A percentile compares a stretch with the other conserved stretches of the same genome.
Conservation (phyloP, 2,797 vertebrate genomes). For the Passerculus sandwichensis region DNA sequence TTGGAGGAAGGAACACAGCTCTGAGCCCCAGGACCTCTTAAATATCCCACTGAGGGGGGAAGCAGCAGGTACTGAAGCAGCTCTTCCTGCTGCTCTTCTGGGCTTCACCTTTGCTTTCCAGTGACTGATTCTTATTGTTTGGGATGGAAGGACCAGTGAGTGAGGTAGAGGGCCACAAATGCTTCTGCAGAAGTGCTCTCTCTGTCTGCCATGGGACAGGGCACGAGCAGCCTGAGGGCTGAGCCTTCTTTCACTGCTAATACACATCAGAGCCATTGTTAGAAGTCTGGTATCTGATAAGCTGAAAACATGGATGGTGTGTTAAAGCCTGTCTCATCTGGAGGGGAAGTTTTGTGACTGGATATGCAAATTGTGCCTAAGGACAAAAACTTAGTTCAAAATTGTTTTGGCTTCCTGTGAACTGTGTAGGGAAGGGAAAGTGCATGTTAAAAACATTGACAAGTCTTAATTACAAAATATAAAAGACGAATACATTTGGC, state of each 20-base stretch:
- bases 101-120: fast-evolving
- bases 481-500: background rate
- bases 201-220: too few relatives aligned
- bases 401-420: background rate
- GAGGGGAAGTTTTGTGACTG: background rate
- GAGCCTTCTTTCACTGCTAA: background rate
- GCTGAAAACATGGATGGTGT: background rate
- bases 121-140: fast-evolving
- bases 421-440: background rate
- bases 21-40: fast-evolving
- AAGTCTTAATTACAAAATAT: background rate
- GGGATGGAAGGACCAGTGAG: fast-evolving
- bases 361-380: background rate
- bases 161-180: fast-evolving
- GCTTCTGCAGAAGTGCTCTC: background rate
- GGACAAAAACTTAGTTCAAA: background rate
- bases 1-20: background rate
- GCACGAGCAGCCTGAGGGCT: background rate
- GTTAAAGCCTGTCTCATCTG: background rate
- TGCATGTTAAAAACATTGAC: background rate
- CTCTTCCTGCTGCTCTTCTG: too few relatives aligned
- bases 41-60: fast-evolving
- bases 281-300: background rate
- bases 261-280: fast-evolving
- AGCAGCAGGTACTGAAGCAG: fast-evolving